phyloP scores from a whole-genome alignment of 2,888 invertebrate species.

The Clistopyga incitator region DNA sequence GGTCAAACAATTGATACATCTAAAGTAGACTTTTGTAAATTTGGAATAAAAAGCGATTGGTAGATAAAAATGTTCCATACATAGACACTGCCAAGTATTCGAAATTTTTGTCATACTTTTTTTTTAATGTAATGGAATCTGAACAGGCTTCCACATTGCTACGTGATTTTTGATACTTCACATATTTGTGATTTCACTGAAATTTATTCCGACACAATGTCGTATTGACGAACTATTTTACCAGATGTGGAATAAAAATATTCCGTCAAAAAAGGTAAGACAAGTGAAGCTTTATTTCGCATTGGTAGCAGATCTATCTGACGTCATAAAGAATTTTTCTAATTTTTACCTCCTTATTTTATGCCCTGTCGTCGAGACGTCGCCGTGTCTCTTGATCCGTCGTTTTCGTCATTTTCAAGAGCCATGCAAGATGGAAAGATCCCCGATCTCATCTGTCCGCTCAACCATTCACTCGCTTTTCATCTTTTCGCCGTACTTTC shows the following conservation, averaged over 20 bases:
- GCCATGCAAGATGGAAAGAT: neutral
- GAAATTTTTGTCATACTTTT: too few species aligned
- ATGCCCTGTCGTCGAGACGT: neutral
- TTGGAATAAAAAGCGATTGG: too few species aligned
- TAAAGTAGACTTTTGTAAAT: too few species aligned
- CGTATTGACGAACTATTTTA: too few species aligned
- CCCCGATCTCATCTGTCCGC: conserved; percentile 20
- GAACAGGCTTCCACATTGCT: too few species aligned
- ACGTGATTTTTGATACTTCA: too few species aligned
- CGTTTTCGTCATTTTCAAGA: neutral
- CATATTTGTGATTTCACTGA: too few species aligned
- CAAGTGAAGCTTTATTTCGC: neutral
- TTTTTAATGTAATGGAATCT: too few species aligned
- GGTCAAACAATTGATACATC: too few species aligned
- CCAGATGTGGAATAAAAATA: neutral
- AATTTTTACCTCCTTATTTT: neutral
- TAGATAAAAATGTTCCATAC: too few species aligned
- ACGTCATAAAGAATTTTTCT: neutral
- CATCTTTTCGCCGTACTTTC: conserved; percentile 7
- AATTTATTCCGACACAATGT: too few species aligned
- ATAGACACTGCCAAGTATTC: too few species aligned
- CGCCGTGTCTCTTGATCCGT: neutral
- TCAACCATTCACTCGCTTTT: conserved; percentile 11
- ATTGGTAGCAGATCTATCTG: neutral
- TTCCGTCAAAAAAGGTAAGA: neutral